Evolutionary conservation across 2,888 invertebrate genomes (phyloP).

Genomic region (Junonia oenone): DNA sequence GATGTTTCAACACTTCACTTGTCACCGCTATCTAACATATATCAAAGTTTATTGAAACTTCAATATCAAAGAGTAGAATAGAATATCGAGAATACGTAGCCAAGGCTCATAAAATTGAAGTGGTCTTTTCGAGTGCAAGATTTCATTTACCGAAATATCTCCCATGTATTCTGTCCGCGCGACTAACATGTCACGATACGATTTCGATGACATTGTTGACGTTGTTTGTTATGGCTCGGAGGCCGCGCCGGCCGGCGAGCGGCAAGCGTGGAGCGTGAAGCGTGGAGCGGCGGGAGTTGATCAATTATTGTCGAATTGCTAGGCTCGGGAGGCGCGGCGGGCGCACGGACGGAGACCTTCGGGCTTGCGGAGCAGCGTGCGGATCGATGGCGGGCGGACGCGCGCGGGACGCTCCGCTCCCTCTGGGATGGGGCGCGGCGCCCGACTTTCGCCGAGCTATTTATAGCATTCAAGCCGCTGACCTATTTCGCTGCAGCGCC

Average conservation of each 20-base stretch:
- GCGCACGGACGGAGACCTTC: conserved; percentile 16
- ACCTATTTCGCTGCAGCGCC: conserved; percentile 77
- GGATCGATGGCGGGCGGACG: conserved; percentile 45
- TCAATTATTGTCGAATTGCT: conserved; percentile 46
- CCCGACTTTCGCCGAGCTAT: conserved; percentile 78
- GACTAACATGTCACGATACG: conserved; percentile 5
- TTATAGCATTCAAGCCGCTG: conserved; percentile 79
- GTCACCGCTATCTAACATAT: neutral
- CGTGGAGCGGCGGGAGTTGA: conserved; percentile 30
- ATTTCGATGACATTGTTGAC: conserved; percentile 27
- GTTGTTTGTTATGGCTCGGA: conserved; percentile 14
- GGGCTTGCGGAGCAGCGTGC: conserved; percentile 20
- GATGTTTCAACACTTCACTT: neutral
- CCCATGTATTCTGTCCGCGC: neutral
- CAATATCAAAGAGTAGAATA: neutral
- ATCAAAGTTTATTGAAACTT: neutral
- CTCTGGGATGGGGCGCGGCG: conserved; percentile 66
- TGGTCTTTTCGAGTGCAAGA: conserved; percentile 5
- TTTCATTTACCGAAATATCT: conserved; percentile 10
- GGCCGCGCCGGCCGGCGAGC: conserved; percentile 13
- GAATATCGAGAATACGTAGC: conserved; percentile 4
- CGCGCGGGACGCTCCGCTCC: conserved; percentile 42
- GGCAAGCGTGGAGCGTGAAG: conserved; percentile 6
- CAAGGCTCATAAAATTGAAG: conserved; percentile 7
- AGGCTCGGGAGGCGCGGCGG: conserved; percentile 34